Conservation (phyloP, 2,888 invertebrate genomes). For the Disparrhopalites patrizii region DNA sequence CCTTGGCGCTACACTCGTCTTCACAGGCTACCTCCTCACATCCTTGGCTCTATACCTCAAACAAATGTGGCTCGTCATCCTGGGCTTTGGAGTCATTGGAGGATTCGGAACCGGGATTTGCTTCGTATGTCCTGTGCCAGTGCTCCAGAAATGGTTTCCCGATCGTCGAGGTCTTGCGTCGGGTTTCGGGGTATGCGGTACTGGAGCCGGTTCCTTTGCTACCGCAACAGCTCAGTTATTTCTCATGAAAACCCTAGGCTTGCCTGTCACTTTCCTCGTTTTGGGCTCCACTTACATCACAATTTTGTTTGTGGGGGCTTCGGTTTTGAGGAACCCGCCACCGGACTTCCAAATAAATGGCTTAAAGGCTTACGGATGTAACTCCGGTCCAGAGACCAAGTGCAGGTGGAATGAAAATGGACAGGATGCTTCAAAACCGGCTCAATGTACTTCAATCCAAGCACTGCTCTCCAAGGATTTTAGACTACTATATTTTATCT, state of each 20-base stretch:
- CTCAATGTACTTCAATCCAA: constrained; percentile 31
- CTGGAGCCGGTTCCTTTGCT: constrained; percentile 44
- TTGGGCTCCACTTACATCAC: constrained; percentile 35
- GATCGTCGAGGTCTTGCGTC: constrained; percentile 41
- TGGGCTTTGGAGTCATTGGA: constrained; percentile 36
- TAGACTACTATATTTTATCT: constrained; percentile 39
- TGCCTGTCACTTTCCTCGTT: constrained; percentile 40
- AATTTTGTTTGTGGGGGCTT: constrained; percentile 30
- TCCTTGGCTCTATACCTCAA: constrained; percentile 13
- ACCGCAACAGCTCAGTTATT: constrained; percentile 40
- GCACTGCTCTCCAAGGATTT: constrained; percentile 39
- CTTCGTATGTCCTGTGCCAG: constrained; percentile 43
- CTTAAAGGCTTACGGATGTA: background rate
- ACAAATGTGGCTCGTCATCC: constrained; percentile 34
- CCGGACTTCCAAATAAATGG: constrained; percentile 28
- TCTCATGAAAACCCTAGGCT: constrained; percentile 29
- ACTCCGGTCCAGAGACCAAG: no score
- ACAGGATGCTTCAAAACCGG: background rate
- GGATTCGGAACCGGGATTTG: constrained; percentile 37
- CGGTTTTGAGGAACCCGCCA: constrained; percentile 40
- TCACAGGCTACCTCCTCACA: constrained; percentile 19
- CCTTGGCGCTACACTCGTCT: constrained; percentile 11
- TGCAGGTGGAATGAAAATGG: background rate
- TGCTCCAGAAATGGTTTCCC: constrained; percentile 46
- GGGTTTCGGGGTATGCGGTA: constrained; percentile 44